Conservation (phyloP, 2,113 vertebrate species). For the Carlito syrichta region DNA sequence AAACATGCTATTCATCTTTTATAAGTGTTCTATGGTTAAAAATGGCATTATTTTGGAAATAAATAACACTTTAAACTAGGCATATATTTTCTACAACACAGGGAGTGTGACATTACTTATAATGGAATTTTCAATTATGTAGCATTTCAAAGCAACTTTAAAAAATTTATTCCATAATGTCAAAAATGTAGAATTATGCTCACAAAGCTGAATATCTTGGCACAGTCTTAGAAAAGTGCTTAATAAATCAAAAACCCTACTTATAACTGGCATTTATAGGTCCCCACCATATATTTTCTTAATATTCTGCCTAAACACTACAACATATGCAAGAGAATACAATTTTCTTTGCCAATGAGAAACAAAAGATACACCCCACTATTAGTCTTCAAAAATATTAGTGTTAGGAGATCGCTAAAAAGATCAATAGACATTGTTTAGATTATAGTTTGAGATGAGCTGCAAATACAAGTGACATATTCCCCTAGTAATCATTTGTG, state of each 20-base stretch:
- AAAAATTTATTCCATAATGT: slow-evolving; percentile 64
- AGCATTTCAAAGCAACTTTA: slow-evolving; percentile 65
- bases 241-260: slow-evolving; percentile 64
- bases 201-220: slow-evolving; percentile 58
- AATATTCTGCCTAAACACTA: slow-evolving; percentile 72
- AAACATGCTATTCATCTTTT: slow-evolving; percentile 53
- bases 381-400: slow-evolving; percentile 64
- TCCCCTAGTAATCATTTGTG: neutral
- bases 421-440: neutral
- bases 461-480: slow-evolving; percentile 36
- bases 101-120: slow-evolving; percentile 49
- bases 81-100: slow-evolving; percentile 56
- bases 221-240: slow-evolving; percentile 11
- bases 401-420: slow-evolving; percentile 54
- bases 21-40: slow-evolving; percentile 37
- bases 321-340: slow-evolving; percentile 71
- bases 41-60: slow-evolving; percentile 51
- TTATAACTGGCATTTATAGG: slow-evolving; percentile 66
- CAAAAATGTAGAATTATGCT: slow-evolving; percentile 64
- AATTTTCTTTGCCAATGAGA: slow-evolving; percentile 62
- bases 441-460: neutral
- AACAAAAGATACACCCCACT: slow-evolving; percentile 60
- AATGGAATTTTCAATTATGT: slow-evolving; percentile 66
- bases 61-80: slow-evolving; percentile 50
- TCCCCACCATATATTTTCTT: slow-evolving; percentile 65